Evolutionary conservation across 2,888 invertebrate species (phyloP), one percentile per base, ranked within the genome.

Genomic region (Notocelia uddmanniana): DNA sequence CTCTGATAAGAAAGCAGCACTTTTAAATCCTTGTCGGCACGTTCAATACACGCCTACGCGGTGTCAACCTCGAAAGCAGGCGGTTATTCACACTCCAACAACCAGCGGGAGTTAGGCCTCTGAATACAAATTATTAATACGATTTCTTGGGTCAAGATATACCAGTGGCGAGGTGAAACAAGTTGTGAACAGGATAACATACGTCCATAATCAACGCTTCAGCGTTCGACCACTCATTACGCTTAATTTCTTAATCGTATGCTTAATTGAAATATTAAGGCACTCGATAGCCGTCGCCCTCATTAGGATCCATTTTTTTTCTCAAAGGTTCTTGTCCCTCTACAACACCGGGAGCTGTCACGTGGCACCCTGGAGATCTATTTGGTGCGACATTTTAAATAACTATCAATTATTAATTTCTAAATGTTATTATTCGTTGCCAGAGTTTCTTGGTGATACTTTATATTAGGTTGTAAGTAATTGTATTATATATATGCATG

Each of bases 231-330:
- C 81, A 79, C 87, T 89, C 87, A 91, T 91, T 91, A 89, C 80
- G 82, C 85, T 90, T 91, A 90, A 91, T 90, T 90, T 88, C 87
- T 90, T 90, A 91, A 91, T 91, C 89, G 83, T 78, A 77, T 79
- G 84, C 85, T 86, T 93, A 91, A 93, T 93, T 93, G 92, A 92
- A 92, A 92, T 89, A 90, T 92, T 88, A 85, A 86, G 84, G 81
- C 79, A 79, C 74, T 69, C 75, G 76, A 76, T 31, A 52, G 73
- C 73, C 80, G 91, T 68, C 71, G 82, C 82, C 78, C 77, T 83
- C 85, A 83, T 89, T 88, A 89, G 89, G 86, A 87, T 76, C 74
- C 71, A 69, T 76, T 84, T 86, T 83, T 41, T 59, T 60, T 26
- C 19, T 63, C 50, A 63, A 50, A 63, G 41, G 83, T 81, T 69